Evolutionary conservation across 2,113 vertebrate genomes (phyloP).

Genomic region (Zingel zingel): DNA sequence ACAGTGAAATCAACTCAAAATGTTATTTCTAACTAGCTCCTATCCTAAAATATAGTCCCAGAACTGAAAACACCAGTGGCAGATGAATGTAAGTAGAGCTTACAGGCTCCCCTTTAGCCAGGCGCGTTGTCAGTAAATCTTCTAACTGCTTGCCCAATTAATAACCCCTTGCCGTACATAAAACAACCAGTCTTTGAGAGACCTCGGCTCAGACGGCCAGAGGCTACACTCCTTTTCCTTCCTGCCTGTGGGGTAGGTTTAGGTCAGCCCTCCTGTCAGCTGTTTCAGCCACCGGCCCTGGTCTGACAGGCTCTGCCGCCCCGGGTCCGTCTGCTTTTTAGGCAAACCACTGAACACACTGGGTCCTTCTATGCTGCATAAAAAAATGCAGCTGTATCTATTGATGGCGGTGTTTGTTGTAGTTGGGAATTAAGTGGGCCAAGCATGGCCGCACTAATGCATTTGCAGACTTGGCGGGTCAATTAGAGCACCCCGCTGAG

Average conservation of each 20-base stretch:
- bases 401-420: constrained; percentile 70
- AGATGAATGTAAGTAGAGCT: neutral
- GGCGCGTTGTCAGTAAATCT: neutral
- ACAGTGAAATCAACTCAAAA: neutral
- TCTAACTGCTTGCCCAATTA: neutral
- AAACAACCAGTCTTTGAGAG: constrained; percentile 43
- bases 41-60: neutral
- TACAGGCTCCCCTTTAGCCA: constrained; percentile 5
- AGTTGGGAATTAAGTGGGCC: constrained; percentile 65
- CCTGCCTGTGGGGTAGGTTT: constrained; percentile 62
- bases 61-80: neutral
- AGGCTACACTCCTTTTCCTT: constrained; percentile 57
- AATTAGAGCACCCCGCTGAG: constrained; percentile 43
- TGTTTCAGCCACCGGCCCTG: constrained; percentile 40
- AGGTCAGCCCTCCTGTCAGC: constrained; percentile 57
- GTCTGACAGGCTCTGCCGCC: constrained; percentile 23
- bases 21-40: neutral
- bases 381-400: constrained; percentile 60
- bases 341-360: constrained; percentile 45
- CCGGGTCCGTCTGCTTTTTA: constrained; percentile 3
- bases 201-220: constrained; percentile 31
- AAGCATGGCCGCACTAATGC: constrained; percentile 60
- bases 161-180: constrained; percentile 16
- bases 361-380: constrained; percentile 44
- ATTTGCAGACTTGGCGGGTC: constrained; percentile 64